phyloP scores from a whole-genome alignment of 2,797 vertebrate genomes.

The Calcarius lapponicus region DNA sequence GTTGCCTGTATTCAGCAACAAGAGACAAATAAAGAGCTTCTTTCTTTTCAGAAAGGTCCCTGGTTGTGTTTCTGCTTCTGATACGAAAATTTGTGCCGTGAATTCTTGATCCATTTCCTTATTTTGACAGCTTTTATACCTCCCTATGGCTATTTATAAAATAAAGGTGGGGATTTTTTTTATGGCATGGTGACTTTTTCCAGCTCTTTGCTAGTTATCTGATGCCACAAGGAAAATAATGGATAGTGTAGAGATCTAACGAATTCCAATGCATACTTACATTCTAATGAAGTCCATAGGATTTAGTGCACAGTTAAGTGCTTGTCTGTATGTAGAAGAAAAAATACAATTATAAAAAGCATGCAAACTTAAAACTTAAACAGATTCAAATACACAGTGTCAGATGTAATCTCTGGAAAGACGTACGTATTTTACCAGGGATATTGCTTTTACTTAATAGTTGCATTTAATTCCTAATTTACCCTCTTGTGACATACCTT shows the following conservation, averaged over 20 bases:
- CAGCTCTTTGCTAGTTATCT: neutral
- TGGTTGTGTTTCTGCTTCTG: neutral
- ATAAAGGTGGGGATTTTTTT: neutral
- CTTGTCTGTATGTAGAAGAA: neutral
- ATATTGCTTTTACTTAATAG: neutral
- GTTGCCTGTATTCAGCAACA: neutral
- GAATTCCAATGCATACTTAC: neutral
- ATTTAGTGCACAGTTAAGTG: neutral
- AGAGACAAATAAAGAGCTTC: slow-evolving; percentile 26
- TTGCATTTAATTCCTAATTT: neutral
- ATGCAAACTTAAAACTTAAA: neutral
- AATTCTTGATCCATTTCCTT: slow-evolving; percentile 9
- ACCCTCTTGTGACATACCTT: neutral
- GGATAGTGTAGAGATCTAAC: neutral
- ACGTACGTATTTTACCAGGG: neutral
- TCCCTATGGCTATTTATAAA: neutral
- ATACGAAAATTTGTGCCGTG: neutral
- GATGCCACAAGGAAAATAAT: slow-evolving; percentile 9
- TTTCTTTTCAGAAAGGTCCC: neutral
- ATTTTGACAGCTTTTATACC: slow-evolving; percentile 9
- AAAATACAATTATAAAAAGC: neutral
- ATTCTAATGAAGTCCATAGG: neutral
- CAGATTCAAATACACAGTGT: neutral
- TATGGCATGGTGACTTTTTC: neutral
- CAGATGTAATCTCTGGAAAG: neutral